phyloP scores from a whole-genome alignment of 2,113 vertebrate genomes.

The Petaurus breviceps region DNA sequence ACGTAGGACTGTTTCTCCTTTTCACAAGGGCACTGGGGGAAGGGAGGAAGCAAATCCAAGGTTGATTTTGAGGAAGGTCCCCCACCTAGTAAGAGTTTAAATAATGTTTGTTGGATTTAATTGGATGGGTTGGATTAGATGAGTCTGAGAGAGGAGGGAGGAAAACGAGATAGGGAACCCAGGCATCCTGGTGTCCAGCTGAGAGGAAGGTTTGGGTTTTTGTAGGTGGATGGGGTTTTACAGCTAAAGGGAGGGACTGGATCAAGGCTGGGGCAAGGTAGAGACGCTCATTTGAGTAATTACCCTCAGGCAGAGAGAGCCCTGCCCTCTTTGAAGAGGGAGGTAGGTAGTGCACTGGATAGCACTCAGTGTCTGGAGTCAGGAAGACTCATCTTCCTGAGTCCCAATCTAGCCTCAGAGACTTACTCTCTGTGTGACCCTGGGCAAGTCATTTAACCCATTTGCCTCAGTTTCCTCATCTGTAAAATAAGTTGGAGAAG shows the following conservation, averaged over 20 bases:
- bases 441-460: background rate
- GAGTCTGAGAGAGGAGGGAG: background rate
- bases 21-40: constrained; percentile 19
- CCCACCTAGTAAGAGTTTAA: constrained; percentile 21
- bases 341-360: constrained; percentile 5
- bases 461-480: background rate
- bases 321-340: constrained; percentile 54
- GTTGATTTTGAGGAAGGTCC: constrained; percentile 50
- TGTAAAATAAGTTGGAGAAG: background rate
- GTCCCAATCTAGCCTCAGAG: background rate
- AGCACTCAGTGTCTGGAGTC: background rate
- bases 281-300: constrained; percentile 77
- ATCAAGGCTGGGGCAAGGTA: constrained; percentile 54
- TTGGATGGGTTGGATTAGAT: background rate
- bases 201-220: constrained; percentile 10
- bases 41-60: constrained; percentile 20
- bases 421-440: background rate
- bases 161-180: constrained; percentile 12
- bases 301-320: constrained; percentile 55
- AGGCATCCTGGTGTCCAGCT: constrained; percentile 18
- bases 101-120: background rate
- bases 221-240: background rate
- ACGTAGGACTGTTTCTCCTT: constrained; percentile 47
- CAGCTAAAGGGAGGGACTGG: constrained; percentile 46
- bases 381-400: background rate